Evolutionary conservation across 1,140 invertebrate genomes (phyloP).

Genomic region (Mesaphorura yosii): DNA sequence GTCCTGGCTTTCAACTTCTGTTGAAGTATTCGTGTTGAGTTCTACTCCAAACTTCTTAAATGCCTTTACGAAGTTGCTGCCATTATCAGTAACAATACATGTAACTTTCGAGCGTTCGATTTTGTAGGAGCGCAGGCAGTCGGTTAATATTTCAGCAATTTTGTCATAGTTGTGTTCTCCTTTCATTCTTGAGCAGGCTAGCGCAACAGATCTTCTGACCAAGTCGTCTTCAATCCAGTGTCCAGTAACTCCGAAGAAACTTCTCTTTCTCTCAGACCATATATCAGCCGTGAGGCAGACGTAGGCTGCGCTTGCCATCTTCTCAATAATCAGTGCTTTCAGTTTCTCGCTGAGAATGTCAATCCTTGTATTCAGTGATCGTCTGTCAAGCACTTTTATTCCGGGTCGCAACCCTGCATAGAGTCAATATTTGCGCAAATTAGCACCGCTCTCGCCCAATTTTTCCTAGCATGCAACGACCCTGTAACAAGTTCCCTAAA

Average conservation of each 20-base stretch:
- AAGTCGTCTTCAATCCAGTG: neutral
- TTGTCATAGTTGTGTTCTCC: constrained; percentile 24
- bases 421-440: too few species aligned
- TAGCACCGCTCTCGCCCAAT: too few species aligned
- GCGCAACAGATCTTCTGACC: neutral
- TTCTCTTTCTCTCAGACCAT: neutral
- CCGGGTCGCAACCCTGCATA: constrained; percentile 4
- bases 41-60: constrained; percentile 15
- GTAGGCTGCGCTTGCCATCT: neutral
- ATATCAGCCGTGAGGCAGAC: neutral
- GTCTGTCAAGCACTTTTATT: neutral
- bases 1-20: neutral
- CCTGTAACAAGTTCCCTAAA: neutral
- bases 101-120: constrained; percentile 25
- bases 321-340: neutral
- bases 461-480: too few species aligned
- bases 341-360: neutral
- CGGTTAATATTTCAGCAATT: constrained; percentile 17
- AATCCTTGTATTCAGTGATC: neutral
- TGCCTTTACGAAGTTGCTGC: constrained; percentile 29
- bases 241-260: neutral
- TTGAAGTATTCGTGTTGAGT: neutral
- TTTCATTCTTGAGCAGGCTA: constrained; percentile 25
- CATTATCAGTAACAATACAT: constrained; percentile 30
- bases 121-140: constrained; percentile 21